These are phyloP conservation scores for Meliscaeva auricollis DNA, from an alignment of 2,888 invertebrate species.

Conservation along the genomic window DNA sequence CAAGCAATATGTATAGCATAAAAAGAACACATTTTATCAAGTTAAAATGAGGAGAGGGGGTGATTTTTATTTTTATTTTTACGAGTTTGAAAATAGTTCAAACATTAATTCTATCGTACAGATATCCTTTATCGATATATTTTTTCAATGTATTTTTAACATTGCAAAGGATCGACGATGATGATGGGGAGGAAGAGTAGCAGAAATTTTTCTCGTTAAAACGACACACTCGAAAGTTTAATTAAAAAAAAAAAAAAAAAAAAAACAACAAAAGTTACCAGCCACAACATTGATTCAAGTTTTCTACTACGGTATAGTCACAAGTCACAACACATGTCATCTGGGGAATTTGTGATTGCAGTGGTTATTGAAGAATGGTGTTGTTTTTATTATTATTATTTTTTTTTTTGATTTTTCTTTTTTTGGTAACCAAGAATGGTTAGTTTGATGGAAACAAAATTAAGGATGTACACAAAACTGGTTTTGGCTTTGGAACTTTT, in stretches of 20 bases:
- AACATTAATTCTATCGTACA: slow-evolving; percentile 22
- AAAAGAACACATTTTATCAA: slow-evolving; percentile 14
- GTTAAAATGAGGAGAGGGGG: background rate
- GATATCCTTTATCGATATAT: slow-evolving; percentile 55
- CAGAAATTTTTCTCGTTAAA: slow-evolving; percentile 28
- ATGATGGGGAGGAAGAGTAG: background rate
- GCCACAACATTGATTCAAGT: slow-evolving; percentile 37
- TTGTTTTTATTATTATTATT: no score
- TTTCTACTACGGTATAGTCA: background rate
- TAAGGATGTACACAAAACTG: background rate
- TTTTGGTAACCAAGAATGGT: slow-evolving; percentile 8
- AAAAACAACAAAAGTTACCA: no score
- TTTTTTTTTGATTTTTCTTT: background rate
- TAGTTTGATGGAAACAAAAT: slow-evolving; percentile 16
- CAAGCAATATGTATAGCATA: slow-evolving; percentile 4
- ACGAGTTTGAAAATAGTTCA: slow-evolving; percentile 37
- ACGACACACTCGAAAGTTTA: slow-evolving; percentile 44
- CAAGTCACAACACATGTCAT: slow-evolving; percentile 22
- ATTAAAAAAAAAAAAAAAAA: slow-evolving; percentile 63
- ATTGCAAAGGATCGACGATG: background rate
- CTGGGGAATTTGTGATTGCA: slow-evolving; percentile 22
- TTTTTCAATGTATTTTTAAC: background rate
- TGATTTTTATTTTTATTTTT: slow-evolving; percentile 31
- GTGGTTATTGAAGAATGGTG: slow-evolving; percentile 21
- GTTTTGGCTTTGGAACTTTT: slow-evolving; percentile 13